These are phyloP conservation scores for Marmota monax DNA, from an alignment of 2,113 vertebrate species.

Conservation along the genomic window DNA sequence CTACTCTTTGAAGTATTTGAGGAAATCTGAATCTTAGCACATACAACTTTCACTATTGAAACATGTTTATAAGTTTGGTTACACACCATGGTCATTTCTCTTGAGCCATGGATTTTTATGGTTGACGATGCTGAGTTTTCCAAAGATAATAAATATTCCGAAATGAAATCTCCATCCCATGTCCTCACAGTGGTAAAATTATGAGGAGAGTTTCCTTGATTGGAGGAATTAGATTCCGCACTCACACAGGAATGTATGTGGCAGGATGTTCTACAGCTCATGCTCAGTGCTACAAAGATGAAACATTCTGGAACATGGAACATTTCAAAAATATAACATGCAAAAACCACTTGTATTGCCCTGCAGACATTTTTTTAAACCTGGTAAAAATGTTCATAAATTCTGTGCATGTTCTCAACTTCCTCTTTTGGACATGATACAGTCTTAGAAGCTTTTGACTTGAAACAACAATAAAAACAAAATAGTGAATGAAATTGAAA, in stretches of 20 bases:
- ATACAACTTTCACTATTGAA: not conserved
- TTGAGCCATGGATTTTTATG: not conserved
- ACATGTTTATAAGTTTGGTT: not conserved
- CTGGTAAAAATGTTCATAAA: not conserved
- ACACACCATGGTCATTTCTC: not conserved
- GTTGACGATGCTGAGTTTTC: not conserved
- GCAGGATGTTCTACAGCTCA: constrained; percentile 8
- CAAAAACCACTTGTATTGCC: not conserved
- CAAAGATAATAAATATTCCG: not conserved
- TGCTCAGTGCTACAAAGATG: constrained; percentile 43
- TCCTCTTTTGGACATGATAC: not conserved
- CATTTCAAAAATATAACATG: not conserved
- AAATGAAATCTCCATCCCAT: constrained; percentile 48
- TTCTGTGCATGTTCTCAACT: not conserved
- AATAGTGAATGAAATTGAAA: constrained; percentile 27
- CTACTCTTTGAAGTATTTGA: not conserved
- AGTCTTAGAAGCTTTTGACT: not conserved
- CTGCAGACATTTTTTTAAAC: not conserved
- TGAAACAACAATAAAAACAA: not conserved
- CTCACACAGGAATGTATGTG: not conserved
- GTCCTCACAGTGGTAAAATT: constrained; percentile 41
- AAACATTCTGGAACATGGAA: not conserved
- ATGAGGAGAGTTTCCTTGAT: constrained; percentile 8
- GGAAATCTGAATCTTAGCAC: not conserved
- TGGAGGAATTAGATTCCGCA: constrained; percentile 63